Evolutionary conservation across 2,888 invertebrate species (phyloP).

Genomic region (Lepidocyrtoides sp.): DNA sequence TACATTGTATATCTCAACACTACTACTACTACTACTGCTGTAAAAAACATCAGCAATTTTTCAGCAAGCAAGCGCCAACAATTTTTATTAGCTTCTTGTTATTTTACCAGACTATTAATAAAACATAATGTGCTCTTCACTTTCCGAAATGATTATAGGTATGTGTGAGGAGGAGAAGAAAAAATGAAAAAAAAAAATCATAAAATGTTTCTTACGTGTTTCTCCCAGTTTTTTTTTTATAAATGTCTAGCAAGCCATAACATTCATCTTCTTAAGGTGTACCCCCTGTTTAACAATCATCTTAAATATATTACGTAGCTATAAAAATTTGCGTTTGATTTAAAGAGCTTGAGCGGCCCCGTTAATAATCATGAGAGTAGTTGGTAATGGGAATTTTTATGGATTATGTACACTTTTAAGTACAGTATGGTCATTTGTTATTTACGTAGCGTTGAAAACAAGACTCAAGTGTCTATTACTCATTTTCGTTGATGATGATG

Average conservation of each 20-base stretch:
- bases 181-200: conserved; percentile 43
- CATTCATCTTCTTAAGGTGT: not conserved
- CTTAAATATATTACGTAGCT: no score
- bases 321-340: not conserved
- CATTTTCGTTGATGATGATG: conserved; percentile 39
- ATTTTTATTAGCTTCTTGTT: conserved; percentile 27
- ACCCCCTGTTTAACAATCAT: not conserved
- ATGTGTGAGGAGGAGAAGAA: conserved; percentile 20
- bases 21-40: not conserved
- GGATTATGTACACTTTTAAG: conserved; percentile 24
- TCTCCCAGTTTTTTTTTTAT: not conserved
- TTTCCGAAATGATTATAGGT: conserved; percentile 50
- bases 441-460: conserved; percentile 69
- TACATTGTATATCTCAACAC: not conserved
- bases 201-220: conserved; percentile 11
- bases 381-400: conserved; percentile 13
- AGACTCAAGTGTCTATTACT: conserved; percentile 59
- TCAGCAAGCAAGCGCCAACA: not conserved
- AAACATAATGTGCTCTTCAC: conserved; percentile 68
- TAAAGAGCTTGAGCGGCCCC: conserved; percentile 10
- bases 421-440: conserved; percentile 50
- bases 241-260: not conserved
- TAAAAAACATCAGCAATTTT: not conserved
- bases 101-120: conserved; percentile 62
- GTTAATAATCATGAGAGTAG: not conserved